Evolutionary conservation across 2,797 vertebrate genomes (phyloP), one percentile per base, ranked within the genome.

Genomic region (Gouania willdenowi): DNA sequence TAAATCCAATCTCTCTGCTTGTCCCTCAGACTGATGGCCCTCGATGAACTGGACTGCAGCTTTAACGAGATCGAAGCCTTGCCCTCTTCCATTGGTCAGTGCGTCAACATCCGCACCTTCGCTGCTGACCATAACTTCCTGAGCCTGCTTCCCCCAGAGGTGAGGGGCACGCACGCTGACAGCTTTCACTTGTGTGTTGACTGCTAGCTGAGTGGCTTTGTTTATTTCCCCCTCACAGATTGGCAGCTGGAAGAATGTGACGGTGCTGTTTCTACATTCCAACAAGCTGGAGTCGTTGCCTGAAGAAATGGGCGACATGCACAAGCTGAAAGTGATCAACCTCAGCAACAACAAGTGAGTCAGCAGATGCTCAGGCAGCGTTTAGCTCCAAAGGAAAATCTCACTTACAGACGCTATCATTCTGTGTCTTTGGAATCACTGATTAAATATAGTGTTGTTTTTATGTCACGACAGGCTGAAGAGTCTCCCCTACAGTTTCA

Each of bases 271-370:
- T 75, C 88, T 98, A 19, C 95, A 97, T 88, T 97, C 93, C 74
- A 98, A 98, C 88, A 97, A 96, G 78, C 83, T 97, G 69, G 94
- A 97, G 84, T 84, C 71, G 68, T 87, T 98, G 67, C 95, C 94
- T 4, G 93, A 95, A 68, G 95, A 99, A 84, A 97, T 99, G 95
- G 95, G 95, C 2, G 93, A 98, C 81, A 98, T 98, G 96, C 91
- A 93, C 63, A 94, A 88, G 81, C 89, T 99, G 53, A 97, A 95
- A 87, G 96, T 99, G 71, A 89, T 98, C 79, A 99, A 99, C 79
- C 89, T 99, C 59, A 98, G 94, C 67, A 95, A 98, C 76, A 99
- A 99, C 84, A 91, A 90, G 90, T 92, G 67, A 79, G 89, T 76
- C 37, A 23, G 12, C 38, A 1, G n/a, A 20, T 2, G 1, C 4